Conservation (phyloP, 2,888 invertebrate species). For the Sialis lutaria region DNA sequence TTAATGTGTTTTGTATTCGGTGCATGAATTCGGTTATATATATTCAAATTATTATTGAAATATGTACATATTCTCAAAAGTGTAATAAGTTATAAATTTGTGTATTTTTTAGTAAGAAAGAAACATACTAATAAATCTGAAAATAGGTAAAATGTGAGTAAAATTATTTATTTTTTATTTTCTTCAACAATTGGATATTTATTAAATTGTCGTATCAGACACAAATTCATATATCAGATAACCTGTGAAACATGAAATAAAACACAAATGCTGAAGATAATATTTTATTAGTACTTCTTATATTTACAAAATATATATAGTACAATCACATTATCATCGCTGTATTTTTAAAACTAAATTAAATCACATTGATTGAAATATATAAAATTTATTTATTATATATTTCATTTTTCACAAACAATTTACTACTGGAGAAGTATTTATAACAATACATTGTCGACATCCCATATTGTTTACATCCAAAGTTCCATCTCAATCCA, state of each 20-base stretch:
- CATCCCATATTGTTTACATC: no score
- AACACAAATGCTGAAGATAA: background rate
- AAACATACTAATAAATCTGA: no score
- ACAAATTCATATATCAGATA: background rate
- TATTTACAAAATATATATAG: constrained; percentile 3
- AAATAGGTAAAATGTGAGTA: background rate
- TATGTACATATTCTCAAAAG: no score
- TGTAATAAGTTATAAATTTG: no score
- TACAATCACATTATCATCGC: constrained; percentile 4
- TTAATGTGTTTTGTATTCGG: no score
- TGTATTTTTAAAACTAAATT: background rate
- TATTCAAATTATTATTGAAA: no score
- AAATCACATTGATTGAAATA: constrained; percentile 4
- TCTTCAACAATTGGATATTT: background rate
- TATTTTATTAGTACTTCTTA: constrained; percentile 4
- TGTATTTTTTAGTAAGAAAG: no score
- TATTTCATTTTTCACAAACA: constrained; percentile 1
- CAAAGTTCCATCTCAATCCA: no score
- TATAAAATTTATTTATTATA: background rate
- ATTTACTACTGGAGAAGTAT: background rate
- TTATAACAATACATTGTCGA: background rate
- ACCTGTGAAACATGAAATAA: background rate
- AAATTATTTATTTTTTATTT: background rate
- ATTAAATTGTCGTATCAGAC: background rate
- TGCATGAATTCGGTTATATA: no score